Evolutionary conservation across 2,113 vertebrate species (phyloP), one percentile per base, ranked within the genome.

Genomic region (Pontoporia blainvillei): DNA sequence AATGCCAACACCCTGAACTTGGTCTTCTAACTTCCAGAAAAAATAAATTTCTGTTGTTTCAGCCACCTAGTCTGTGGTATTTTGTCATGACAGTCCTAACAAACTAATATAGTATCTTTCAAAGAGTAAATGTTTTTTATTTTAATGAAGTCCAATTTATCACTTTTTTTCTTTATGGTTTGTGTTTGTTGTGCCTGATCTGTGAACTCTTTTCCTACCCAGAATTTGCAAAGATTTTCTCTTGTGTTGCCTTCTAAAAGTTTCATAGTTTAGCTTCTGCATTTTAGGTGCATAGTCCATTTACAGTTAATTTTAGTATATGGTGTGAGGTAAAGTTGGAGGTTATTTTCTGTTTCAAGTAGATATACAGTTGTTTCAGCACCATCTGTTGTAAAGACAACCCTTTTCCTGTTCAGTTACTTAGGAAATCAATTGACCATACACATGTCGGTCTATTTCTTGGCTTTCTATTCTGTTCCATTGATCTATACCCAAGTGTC

Each of bases 231-330:
- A 79, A 67, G 13, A 57, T 92, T 73, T 90, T 62, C 52, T 71
- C n/a, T 92, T 75, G 31, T 73, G 17, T 57, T 87, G 8, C 66
- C 67, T 92, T 88, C 46, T 81, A 46, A 82, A 79, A 54, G 15
- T 81, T 85, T 86, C 27, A 61, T 59, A 78, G 44, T 86, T 52
- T 54, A 79, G 44, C n/a, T 86, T 79, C 66, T 23, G 52, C 31
- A 64, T 46, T 72, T 92, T 73, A 91, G 44, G 31, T 92, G 44
- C 73, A 73, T 46, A n/a, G 57, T 64, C 13, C 5, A 76, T 84
- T 95, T 88, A 27, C 73, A 82, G 61, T 73, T 91, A 81, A 92
- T 73, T 95, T 92, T 87, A 66, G 15, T 64, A 87, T 39, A n/a
- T 66, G 36, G 17, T 46, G 21, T 49, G 34, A 81, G 27, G 8